phyloP scores from a whole-genome alignment of 2,888 invertebrate genomes.

The Hyposoter didymator region DNA sequence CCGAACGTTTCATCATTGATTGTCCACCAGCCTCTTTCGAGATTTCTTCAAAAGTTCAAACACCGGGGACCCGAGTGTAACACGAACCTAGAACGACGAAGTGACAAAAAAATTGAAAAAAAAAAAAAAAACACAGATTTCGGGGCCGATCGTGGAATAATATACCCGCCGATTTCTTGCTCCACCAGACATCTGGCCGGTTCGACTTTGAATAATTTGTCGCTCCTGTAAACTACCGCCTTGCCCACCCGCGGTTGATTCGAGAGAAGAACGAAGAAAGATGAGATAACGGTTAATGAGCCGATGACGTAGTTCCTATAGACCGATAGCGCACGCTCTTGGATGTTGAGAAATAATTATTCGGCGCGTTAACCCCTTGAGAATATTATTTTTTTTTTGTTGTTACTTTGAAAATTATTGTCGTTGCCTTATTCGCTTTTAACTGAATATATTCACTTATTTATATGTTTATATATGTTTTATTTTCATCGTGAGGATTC shows the following conservation, averaged over 20 bases:
- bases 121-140: slow-evolving; percentile 1
- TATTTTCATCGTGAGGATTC: slow-evolving; percentile 79
- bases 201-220: slow-evolving; percentile 62
- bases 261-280: slow-evolving; percentile 23
- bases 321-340: slow-evolving; percentile 35
- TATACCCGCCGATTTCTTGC: slow-evolving; percentile 36
- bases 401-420: slow-evolving; percentile 20
- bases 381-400: slow-evolving; percentile 4
- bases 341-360: slow-evolving; percentile 16
- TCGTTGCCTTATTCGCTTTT: not conserved
- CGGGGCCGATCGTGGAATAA: slow-evolving; percentile 21
- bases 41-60: not conserved
- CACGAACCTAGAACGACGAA: no score
- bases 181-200: slow-evolving; percentile 11
- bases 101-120: not conserved
- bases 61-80: not conserved
- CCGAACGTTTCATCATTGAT: no score
- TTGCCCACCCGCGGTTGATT: slow-evolving; percentile 6
- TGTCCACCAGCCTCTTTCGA: not conserved
- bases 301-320: slow-evolving; percentile 32
- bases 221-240: slow-evolving; percentile 54
- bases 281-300: slow-evolving; percentile 52
- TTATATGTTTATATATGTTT: slow-evolving; percentile 63
- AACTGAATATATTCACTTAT: not conserved
- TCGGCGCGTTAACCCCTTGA: slow-evolving; percentile 55